A percentile compares a stretch with the other conserved stretches of the same genome.
phyloP scores from a whole-genome alignment of 2,113 vertebrate species.

The Nesospiza acunhae region DNA sequence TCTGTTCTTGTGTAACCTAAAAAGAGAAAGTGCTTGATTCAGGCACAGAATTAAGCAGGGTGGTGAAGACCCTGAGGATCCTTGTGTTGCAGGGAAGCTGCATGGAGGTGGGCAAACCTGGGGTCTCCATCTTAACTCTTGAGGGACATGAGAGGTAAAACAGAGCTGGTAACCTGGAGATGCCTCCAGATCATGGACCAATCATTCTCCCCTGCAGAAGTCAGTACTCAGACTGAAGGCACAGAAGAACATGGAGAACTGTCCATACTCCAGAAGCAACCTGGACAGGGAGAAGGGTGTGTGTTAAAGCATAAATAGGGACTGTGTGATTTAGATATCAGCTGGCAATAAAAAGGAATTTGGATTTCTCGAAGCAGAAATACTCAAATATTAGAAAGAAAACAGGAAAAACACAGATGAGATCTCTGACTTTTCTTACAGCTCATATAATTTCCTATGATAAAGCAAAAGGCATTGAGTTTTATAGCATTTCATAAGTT shows the following conservation, averaged over 20 bases:
- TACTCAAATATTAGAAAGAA: neutral
- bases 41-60: neutral
- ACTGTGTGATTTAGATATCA: neutral
- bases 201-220: neutral
- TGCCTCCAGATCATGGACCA: neutral
- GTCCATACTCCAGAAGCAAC: neutral
- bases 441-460: neutral
- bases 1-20: neutral
- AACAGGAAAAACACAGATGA: neutral
- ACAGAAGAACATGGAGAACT: neutral
- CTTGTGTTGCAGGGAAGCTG: neutral
- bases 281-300: neutral
- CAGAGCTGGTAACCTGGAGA: neutral
- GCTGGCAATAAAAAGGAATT: neutral
- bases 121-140: neutral
- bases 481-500: neutral
- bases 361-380: neutral
- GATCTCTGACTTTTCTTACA: neutral
- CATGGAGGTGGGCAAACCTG: neutral
- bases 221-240: neutral
- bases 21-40: neutral
- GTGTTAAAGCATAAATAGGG: neutral
- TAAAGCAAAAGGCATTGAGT: neutral
- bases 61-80: neutral
- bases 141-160: neutral